Base-by-base conservation (phyloP, 2,888 invertebrate genomes). In the Zelleria hepariella region DNA sequence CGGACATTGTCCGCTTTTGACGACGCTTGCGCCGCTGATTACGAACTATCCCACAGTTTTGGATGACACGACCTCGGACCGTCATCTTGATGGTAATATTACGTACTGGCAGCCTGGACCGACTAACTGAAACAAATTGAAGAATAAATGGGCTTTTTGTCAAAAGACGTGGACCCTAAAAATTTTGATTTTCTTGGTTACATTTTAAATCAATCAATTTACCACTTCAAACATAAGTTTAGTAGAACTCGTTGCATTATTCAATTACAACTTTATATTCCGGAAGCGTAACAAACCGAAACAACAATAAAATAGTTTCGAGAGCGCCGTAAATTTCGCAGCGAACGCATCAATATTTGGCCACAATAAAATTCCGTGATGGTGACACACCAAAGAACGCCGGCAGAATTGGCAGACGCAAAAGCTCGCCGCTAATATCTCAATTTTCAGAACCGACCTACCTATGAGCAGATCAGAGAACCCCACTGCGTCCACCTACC, bases 361-460 rank as follows among this genome's bases (percentile, higher is more conserved):
- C 63, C 18, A 62, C 63, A 67, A 69, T 73, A 77, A 75, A 78
- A 57, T 57, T 77, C 74, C 67, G 49, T 63, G 61, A 62, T 64
- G 67, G 21, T 77, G 80, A 78, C 74, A 73, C 76, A 76, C 72
- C 80, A 42, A 83, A 83, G 71, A 66, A 61, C 53, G 66, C 82
- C 80, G 84, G 77, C 70, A 68, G n/a, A 67, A 72, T 73, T 77
- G 77, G 71, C 62, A 64, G 10, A 42, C 65, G 63, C 72, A 71
- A 68, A 72, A 76, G 47, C 47, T 55, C 27, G 66, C 78, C 77
- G 78, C 79, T 81, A 83, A 86, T 82, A 73, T 83, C 85, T 88
- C 76, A 81, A 87, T 87, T 87, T 86, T 70, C 71, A 73, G 82
- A 86, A 85, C 66, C 63, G 81, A 82, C 82, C 84, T 81, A 78